phyloP scores from a whole-genome alignment of 1,140 invertebrate genomes.

The Epicauta chinensis region DNA sequence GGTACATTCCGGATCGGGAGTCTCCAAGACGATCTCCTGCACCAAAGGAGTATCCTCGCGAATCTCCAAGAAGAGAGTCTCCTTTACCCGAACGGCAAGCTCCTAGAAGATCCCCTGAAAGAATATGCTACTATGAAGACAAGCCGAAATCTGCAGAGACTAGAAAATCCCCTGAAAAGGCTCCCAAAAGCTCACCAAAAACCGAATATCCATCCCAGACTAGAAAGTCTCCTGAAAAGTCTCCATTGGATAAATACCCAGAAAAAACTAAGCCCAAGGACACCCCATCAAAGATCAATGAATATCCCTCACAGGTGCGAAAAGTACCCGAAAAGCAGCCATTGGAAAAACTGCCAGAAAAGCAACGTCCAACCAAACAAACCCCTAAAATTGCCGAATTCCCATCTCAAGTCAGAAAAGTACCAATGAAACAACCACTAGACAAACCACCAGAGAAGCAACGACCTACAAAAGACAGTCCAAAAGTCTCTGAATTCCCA shows the following conservation, averaged over 20 bases:
- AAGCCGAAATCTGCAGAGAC: constrained; percentile 17
- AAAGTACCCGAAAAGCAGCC: constrained; percentile 19
- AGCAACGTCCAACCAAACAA: background rate
- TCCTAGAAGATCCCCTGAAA: constrained; percentile 7
- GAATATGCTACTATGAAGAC: no score
- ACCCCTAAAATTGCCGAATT: constrained; percentile 4
- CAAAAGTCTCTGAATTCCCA: constrained; percentile 21
- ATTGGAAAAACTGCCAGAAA: background rate
- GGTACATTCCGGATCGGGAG: no score
- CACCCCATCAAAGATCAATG: background rate
- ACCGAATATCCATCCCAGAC: constrained; percentile 10
- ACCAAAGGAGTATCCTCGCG: no score
- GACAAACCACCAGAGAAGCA: constrained; percentile 8
- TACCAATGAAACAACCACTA: constrained; percentile 3
- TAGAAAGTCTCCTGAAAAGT: constrained; percentile 14
- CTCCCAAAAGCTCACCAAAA: constrained; percentile 5
- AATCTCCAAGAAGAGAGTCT: no score
- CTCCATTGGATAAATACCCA: constrained; percentile 15
- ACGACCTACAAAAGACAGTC: constrained; percentile 12
- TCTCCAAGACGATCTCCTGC: no score
- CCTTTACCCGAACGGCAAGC: no score
- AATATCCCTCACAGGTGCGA: constrained; percentile 13
- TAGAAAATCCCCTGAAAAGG: constrained; percentile 18
- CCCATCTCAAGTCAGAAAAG: constrained; percentile 7
- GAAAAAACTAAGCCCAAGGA: background rate